These are phyloP conservation scores for Peromyscus melanophrys DNA, from an alignment of 2,797 vertebrate species.

Conservation along the genomic window DNA sequence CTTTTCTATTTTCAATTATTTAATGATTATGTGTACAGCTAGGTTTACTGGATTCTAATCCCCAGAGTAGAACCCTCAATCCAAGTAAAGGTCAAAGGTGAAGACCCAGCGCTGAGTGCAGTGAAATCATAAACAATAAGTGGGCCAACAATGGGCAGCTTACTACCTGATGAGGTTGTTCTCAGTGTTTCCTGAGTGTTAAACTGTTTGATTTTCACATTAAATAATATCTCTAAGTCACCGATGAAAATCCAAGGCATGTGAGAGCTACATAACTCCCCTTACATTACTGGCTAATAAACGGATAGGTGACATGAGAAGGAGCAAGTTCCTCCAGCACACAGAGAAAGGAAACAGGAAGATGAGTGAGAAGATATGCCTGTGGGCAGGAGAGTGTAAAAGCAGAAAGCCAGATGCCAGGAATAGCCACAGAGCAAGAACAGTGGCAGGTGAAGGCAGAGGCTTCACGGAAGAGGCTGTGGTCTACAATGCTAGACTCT, in stretches of 20 bases:
- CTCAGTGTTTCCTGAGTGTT: neutral
- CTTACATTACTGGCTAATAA: neutral
- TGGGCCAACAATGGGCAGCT: neutral
- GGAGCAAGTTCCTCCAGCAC: neutral
- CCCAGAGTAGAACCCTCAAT: neutral
- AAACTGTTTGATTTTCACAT: neutral
- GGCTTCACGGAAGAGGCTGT: neutral
- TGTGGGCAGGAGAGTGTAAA: neutral
- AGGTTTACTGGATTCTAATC: neutral
- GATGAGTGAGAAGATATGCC: neutral
- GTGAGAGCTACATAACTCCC: neutral
- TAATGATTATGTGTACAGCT: constrained; percentile 26
- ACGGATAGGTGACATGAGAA: neutral
- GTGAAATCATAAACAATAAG: neutral
- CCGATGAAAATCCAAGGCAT: neutral
- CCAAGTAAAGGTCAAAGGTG: constrained; percentile 29
- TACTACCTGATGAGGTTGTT: neutral
- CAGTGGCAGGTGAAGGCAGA: neutral
- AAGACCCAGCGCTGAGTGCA: neutral
- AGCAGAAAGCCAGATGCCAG: neutral
- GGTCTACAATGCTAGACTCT: too few relatives aligned
- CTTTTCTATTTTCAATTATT: neutral
- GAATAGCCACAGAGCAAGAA: neutral
- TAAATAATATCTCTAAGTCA: constrained; percentile 1
- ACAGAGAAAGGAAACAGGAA: neutral